A percentile compares a stretch with the other conserved stretches of the same genome.
Conservation (phyloP, 2,888 invertebrate genomes). For the Drosophila nr. medialis region DNA sequence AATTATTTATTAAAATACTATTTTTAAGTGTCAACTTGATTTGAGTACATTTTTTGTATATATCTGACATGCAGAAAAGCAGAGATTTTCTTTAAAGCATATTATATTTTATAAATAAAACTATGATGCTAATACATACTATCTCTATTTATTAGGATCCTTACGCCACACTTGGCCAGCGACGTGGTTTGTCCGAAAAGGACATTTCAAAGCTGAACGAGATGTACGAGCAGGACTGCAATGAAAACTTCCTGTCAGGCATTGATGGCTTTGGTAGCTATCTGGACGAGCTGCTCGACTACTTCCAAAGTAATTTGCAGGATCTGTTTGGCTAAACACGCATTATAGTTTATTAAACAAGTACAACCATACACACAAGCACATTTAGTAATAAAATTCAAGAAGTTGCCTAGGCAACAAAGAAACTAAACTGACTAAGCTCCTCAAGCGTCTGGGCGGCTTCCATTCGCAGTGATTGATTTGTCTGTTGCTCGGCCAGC, state of each 20-base stretch:
- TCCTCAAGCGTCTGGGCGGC: slow-evolving; percentile 83
- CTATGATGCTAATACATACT: neutral
- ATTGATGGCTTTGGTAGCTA: slow-evolving; percentile 73
- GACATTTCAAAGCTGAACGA: slow-evolving; percentile 86
- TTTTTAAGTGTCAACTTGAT: neutral
- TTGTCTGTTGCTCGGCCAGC: slow-evolving; percentile 75
- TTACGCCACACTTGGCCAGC: slow-evolving; percentile 85
- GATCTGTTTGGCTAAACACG: slow-evolving; percentile 60
- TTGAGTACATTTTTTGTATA: neutral
- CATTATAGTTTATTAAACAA: slow-evolving; percentile 25
- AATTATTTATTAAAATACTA: neutral
- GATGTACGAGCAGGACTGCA: slow-evolving; percentile 85
- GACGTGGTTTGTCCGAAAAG: slow-evolving; percentile 86
- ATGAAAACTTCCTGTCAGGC: slow-evolving; percentile 60
- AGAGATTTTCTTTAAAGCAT: neutral
- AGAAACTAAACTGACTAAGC: slow-evolving; percentile 83
- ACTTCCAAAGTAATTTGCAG: slow-evolving; percentile 68
- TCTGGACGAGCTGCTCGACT: slow-evolving; percentile 74
- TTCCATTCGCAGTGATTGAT: slow-evolving; percentile 77
- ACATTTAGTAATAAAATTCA: slow-evolving; percentile 22
- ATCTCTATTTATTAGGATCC: slow-evolving; percentile 81
- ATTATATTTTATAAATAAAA: neutral
- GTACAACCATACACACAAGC: neutral
- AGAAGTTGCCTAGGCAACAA: slow-evolving; percentile 49
- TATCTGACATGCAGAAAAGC: neutral